phyloP scores from a whole-genome alignment of 2,113 vertebrate species.

The Cynoglossus semilaevis region DNA sequence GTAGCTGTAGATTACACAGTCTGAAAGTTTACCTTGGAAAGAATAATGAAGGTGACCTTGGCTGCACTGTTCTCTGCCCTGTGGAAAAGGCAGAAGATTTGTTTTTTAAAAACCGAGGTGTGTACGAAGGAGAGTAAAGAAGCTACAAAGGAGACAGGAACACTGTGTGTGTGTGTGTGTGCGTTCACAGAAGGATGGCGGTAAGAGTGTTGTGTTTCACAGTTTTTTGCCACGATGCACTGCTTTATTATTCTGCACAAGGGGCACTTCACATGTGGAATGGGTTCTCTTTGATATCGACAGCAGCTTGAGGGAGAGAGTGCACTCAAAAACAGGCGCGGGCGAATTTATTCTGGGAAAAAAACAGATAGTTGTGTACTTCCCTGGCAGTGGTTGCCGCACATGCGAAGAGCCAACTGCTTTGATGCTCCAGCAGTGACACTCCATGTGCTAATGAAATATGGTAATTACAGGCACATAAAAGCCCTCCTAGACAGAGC shows the following conservation, averaged over 20 bases:
- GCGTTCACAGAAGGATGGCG: constrained; percentile 56
- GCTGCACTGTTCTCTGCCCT: constrained; percentile 11
- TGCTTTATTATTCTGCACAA: constrained; percentile 79
- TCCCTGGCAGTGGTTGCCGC: constrained; percentile 63
- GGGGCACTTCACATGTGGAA: constrained; percentile 80
- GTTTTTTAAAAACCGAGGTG: constrained; percentile 49
- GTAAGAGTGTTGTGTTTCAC: constrained; percentile 76
- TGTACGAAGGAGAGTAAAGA: constrained; percentile 44
- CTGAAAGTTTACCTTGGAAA: too few relatives aligned
- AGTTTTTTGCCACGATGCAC: constrained; percentile 79
- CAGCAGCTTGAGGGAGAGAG: constrained; percentile 80
- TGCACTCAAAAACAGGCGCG: constrained; percentile 81
- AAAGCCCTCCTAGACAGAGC: constrained; percentile 65
- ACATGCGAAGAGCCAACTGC: constrained; percentile 69
- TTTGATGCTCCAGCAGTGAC: constrained; percentile 78
- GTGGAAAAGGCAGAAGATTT: constrained; percentile 34
- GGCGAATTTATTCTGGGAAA: constrained; percentile 77
- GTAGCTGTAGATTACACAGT: too few relatives aligned
- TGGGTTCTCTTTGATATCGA: constrained; percentile 82
- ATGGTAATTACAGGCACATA: constrained; percentile 80
- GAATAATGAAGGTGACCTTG: not conserved
- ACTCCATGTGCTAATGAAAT: constrained; percentile 78
- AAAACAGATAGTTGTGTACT: constrained; percentile 75
- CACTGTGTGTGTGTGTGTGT: constrained; percentile 38
- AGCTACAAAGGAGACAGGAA: constrained; percentile 49